phyloP scores from a whole-genome alignment of 2,888 invertebrate genomes.

The Subacronicta megacephala region DNA sequence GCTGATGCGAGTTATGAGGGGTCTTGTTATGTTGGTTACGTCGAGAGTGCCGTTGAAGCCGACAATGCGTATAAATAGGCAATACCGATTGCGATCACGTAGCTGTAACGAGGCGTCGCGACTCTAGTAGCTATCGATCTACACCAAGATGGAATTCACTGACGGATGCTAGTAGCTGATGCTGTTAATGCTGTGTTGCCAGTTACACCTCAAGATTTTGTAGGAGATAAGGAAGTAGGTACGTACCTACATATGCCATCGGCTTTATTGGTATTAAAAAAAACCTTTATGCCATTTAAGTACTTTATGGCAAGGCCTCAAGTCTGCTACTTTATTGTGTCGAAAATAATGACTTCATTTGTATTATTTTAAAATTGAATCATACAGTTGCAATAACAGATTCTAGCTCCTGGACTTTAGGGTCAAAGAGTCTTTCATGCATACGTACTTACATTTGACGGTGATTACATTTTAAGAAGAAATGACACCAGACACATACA shows the following conservation, averaged over 20 bases:
- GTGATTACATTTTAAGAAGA: too few species aligned
- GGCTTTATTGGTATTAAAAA: neutral
- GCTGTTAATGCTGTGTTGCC: slow-evolving; percentile 29
- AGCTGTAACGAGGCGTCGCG: slow-evolving; percentile 85
- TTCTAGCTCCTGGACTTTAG: too few species aligned
- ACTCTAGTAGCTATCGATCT: slow-evolving; percentile 78
- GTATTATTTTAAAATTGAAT: too few species aligned
- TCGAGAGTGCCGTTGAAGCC: slow-evolving; percentile 72
- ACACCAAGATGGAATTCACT: slow-evolving; percentile 72
- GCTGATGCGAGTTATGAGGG: slow-evolving; percentile 55
- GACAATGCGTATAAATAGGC: slow-evolving; percentile 87
- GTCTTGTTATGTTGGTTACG: slow-evolving; percentile 67
- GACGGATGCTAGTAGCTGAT: slow-evolving; percentile 50
- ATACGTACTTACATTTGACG: too few species aligned
- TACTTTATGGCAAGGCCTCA: too few species aligned
- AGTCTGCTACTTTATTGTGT: too few species aligned
- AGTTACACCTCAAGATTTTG: slow-evolving; percentile 31
- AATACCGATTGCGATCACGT: slow-evolving; percentile 87
- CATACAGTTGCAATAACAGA: too few species aligned
- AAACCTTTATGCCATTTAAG: neutral
- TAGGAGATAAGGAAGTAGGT: neutral
- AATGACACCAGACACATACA: too few species aligned
- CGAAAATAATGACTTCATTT: too few species aligned
- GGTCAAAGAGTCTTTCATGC: too few species aligned
- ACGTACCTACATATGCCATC: too few species aligned